A percentile compares a stretch with the other conserved stretches of the same genome.
These are phyloP conservation scores for Stenichneumon culpator DNA, from an alignment of 2,888 invertebrate species.

Conservation along the genomic window DNA sequence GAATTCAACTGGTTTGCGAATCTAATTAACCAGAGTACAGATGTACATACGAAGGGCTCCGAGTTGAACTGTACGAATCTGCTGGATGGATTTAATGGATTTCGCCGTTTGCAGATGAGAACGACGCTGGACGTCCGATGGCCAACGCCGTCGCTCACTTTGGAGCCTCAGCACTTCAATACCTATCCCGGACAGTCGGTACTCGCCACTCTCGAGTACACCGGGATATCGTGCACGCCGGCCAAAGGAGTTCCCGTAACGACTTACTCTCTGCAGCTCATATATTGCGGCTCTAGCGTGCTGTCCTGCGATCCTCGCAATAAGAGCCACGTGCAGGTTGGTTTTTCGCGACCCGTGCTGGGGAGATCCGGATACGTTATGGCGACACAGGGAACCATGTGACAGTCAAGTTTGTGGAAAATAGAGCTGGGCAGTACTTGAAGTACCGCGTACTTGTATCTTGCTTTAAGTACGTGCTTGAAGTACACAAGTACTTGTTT, in stretches of 20 bases:
- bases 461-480: too few species aligned
- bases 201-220: slow-evolving; percentile 91
- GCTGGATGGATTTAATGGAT: slow-evolving; percentile 23
- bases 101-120: slow-evolving; percentile 74
- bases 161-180: slow-evolving; percentile 91
- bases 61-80: neutral
- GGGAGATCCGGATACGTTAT: too few species aligned
- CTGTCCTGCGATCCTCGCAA: slow-evolving; percentile 89
- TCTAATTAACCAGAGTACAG: slow-evolving; percentile 30
- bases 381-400: too few species aligned
- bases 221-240: slow-evolving; percentile 89
- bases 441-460: too few species aligned
- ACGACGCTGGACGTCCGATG: slow-evolving; percentile 91
- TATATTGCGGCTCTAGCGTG: slow-evolving; percentile 92
- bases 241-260: slow-evolving; percentile 86
- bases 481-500: too few species aligned
- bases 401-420: too few species aligned
- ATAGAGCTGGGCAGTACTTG: too few species aligned
- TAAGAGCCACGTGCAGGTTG: slow-evolving; percentile 85
- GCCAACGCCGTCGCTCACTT: slow-evolving; percentile 91
- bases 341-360: neutral
- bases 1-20: slow-evolving; percentile 5
- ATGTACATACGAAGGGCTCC: neutral
- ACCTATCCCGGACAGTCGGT: slow-evolving; percentile 93
- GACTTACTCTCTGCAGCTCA: slow-evolving; percentile 89